Evolutionary conservation across 2,113 vertebrate genomes (phyloP).

Genomic region (Syngnathus scovelli): DNA sequence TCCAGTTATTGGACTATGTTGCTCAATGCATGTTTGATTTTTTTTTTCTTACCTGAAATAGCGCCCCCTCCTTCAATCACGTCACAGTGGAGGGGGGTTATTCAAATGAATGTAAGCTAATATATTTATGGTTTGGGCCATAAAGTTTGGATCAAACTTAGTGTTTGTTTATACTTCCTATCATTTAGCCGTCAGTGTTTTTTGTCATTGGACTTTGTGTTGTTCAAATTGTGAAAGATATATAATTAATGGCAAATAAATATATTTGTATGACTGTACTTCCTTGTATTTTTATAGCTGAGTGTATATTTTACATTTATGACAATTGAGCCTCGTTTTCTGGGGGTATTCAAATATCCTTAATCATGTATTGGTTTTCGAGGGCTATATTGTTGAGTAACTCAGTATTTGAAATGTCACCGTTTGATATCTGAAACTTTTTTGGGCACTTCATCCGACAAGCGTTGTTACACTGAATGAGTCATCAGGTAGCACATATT

Average conservation of each 20-base stretch:
- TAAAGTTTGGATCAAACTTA: constrained; percentile 63
- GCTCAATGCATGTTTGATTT: constrained; percentile 46
- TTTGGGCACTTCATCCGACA: constrained; percentile 42
- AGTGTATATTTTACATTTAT: constrained; percentile 70
- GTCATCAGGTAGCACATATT: constrained; percentile 78
- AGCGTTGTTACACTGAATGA: constrained; percentile 51
- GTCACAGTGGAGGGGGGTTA: constrained; percentile 32
- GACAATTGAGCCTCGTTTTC: constrained; percentile 65
- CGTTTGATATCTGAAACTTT: constrained; percentile 60
- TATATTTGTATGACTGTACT: constrained; percentile 79
- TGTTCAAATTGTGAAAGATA: constrained; percentile 74
- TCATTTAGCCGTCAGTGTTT: constrained; percentile 70
- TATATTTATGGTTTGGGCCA: constrained; percentile 61
- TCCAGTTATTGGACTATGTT: constrained; percentile 69
- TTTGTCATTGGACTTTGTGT: constrained; percentile 72
- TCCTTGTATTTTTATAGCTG: constrained; percentile 80
- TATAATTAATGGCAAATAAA: constrained; percentile 77
- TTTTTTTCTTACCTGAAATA: constrained; percentile 38
- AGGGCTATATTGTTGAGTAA: constrained; percentile 63
- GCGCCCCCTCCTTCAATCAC: constrained; percentile 52
- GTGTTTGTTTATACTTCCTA: constrained; percentile 61
- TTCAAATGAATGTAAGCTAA: constrained; percentile 70
- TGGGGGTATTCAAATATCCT: constrained; percentile 61
- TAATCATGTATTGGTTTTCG: constrained; percentile 62
- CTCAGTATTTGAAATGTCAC: constrained; percentile 67